These are phyloP conservation scores for Spea multiplicata DNA, from an alignment of 2,113 vertebrate species.

Conservation along the genomic window DNA sequence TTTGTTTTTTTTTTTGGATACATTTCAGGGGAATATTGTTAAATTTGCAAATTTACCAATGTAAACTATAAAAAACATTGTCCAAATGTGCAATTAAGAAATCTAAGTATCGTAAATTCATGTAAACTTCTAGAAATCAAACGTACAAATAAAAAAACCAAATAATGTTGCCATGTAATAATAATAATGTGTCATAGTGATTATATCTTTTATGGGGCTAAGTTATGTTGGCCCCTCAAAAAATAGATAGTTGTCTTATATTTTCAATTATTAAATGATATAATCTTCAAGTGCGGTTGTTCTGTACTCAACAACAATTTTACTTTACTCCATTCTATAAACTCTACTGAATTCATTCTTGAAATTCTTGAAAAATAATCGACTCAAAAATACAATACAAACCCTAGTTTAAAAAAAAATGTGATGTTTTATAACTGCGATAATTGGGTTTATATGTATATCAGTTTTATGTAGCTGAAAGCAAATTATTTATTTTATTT, in stretches of 20 bases:
- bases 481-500: not conserved
- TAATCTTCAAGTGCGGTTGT: not conserved
- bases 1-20: slow-evolving; percentile 64
- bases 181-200: not conserved
- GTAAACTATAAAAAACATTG: slow-evolving; percentile 65
- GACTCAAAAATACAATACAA: not conserved
- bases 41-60: slow-evolving; percentile 57
- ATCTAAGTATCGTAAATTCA: slow-evolving; percentile 65
- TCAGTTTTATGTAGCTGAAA: not conserved
- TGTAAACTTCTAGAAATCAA: slow-evolving; percentile 76
- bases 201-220: not conserved
- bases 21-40: slow-evolving; percentile 55
- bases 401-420: slow-evolving; percentile 1
- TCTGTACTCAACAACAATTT: not conserved
- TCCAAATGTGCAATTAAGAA: slow-evolving; percentile 78
- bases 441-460: not conserved
- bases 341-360: not conserved
- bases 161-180: slow-evolving; percentile 48
- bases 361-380: not conserved
- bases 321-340: not conserved
- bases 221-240: not conserved
- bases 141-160: slow-evolving; percentile 61
- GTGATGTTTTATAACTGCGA: not conserved
- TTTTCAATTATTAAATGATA: too few species aligned
- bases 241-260: not conserved